Evolutionary conservation across 2,113 vertebrate genomes (phyloP), one percentile per base, ranked within the genome.

Genomic region (Clarias gariepinus): DNA sequence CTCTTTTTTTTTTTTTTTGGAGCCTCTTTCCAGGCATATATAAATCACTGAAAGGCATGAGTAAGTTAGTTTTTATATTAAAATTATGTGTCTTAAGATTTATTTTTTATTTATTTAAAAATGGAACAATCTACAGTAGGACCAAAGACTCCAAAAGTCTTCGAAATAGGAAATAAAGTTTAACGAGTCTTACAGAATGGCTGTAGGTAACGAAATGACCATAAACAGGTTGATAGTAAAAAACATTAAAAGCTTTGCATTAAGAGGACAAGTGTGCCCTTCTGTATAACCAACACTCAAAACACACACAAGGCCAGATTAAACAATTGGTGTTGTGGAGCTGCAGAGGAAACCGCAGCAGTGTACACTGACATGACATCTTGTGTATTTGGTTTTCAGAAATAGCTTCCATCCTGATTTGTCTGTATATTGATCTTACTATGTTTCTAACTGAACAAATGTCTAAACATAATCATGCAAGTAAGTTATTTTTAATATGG

Each of bases 1-100:
- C 3, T 36, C 33, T 36, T 36, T 36, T 36, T 36, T 36, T 33
- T 33, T 11, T 91, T 90, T 91, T 92, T 91, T 92, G 89, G 90
- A 90, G 89, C 87, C 91, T 91, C 91, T 90, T 13, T 64, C 63
- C 63, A 64, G n/a, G 19, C 25, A 25, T 63, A 25, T 63, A 63
- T 63, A 63, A 25, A 63, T 63, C 23, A 63, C 25, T 21, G 60
- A 57, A 47, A 47, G 47, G 47, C 47, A 47, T 47, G 47, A 47
- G 47, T 47, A 8, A 47, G 47, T 47, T 57, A 18, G 13, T 4
- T 57, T 57, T 57, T 57, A 18, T 16, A 57, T 47, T 47, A 7
- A 47, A 47, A 47, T 47, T 47, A 47, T 47, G 47, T 47, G 47
- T 47, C 47, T 8, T 7, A 8, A 47, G 47, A 57, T 16, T 57